Conservation (phyloP, 2,113 vertebrate genomes). For the Callospermophilus lateralis region DNA sequence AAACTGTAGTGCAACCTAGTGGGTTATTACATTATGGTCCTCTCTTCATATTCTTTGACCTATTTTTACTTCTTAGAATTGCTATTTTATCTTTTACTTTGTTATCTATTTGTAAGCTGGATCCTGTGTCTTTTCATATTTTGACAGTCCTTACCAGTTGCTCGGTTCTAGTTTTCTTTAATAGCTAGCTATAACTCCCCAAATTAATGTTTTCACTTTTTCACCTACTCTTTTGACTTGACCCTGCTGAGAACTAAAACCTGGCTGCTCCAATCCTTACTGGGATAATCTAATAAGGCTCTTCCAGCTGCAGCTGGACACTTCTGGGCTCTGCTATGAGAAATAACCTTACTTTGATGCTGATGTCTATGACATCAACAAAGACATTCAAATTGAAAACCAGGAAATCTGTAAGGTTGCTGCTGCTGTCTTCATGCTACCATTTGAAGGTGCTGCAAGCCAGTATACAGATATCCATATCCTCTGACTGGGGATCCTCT, state of each 20-base stretch:
- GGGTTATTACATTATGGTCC: not conserved
- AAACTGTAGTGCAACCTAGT: not conserved
- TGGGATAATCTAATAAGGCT: not conserved
- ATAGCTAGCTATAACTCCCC: not conserved
- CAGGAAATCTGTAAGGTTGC: not conserved
- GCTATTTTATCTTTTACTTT: not conserved
- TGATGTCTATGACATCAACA: not conserved
- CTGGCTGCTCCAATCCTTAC: not conserved
- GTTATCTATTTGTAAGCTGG: not conserved
- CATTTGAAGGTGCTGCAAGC: not conserved
- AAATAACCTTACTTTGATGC: not conserved
- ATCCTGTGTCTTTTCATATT: not conserved
- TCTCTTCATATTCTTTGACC: not conserved
- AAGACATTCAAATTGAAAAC: not conserved
- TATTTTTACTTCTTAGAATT: not conserved
- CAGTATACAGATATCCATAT: not conserved
- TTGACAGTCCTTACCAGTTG: not conserved
- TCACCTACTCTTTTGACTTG: not conserved
- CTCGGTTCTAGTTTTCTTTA: not conserved
- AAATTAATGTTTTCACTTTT: not conserved
- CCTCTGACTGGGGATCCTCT: too few relatives aligned
- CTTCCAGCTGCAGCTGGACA: not conserved
- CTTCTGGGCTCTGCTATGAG: not conserved
- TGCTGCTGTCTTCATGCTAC: too few relatives aligned
- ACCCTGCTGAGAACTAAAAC: not conserved